Conservation (phyloP, 2,113 vertebrate genomes). For the Gadus macrocephalus region DNA sequence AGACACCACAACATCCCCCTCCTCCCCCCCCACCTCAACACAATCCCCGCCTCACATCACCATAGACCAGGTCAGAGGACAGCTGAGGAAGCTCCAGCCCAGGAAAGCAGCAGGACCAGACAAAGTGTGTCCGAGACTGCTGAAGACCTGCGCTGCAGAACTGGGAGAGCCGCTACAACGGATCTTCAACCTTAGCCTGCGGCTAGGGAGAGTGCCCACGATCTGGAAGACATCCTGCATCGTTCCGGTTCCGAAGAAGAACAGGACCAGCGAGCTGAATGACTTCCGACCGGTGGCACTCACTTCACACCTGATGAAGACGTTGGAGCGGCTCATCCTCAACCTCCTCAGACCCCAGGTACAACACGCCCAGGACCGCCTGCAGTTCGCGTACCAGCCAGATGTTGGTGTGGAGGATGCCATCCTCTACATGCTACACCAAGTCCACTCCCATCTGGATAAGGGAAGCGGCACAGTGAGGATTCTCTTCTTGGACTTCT, state of each 20-base stretch:
- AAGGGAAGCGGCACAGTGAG: too few relatives aligned
- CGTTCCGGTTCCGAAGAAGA: neutral
- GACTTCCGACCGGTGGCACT: conserved; percentile 11
- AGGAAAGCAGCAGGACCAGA: too few relatives aligned
- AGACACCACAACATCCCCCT: too few relatives aligned
- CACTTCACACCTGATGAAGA: conserved; percentile 6
- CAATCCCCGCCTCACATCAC: neutral
- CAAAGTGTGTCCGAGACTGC: too few relatives aligned
- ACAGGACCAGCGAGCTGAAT: neutral
- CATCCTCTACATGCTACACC: conserved; percentile 9
- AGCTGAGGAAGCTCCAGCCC: conserved; percentile 12
- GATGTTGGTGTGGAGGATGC: conserved; percentile 1
- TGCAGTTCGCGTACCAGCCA: neutral
- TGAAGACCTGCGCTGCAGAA: too few relatives aligned
- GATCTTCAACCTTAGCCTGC: conserved; percentile 17
- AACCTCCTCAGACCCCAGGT: neutral
- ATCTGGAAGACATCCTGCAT: neutral
- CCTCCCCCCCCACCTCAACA: neutral
- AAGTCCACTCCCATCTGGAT: too few relatives aligned
- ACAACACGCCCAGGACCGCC: neutral
- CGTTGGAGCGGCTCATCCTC: conserved; percentile 4
- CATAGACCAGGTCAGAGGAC: neutral
- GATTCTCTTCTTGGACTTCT: too few relatives aligned
- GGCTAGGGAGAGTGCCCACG: neutral
- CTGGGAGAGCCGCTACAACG: neutral